Evolutionary conservation across 53 echinoderm and acorn worm species (phyloP).

Genomic region (Henricia sp.): DNA sequence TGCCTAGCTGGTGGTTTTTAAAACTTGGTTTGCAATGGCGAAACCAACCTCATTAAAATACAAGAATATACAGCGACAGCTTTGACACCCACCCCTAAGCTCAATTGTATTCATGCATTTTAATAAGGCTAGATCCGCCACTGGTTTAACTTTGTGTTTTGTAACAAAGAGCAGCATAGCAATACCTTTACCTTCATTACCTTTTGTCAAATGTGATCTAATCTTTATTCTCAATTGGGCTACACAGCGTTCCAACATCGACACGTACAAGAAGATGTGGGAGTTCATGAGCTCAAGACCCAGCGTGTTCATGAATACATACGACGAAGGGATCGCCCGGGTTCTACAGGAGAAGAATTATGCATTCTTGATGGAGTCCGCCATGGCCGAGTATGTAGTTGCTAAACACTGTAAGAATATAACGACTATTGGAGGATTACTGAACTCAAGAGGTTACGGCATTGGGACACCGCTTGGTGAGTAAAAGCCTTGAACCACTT

Average conservation of each 20-base stretch:
- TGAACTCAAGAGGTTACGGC: slow-evolving; percentile 96
- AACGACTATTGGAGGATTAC: slow-evolving; percentile 90
- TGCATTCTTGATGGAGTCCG: slow-evolving; percentile 97
- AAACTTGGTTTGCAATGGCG: too few species aligned
- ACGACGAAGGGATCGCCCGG: slow-evolving; percentile 79
- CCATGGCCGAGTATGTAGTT: slow-evolving; percentile 88
- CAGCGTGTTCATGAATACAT: slow-evolving; percentile 86
- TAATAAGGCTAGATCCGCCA: too few species aligned
- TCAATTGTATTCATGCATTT: too few species aligned
- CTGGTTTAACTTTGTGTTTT: too few species aligned
- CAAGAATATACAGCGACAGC: too few species aligned
- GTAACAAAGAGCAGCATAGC: too few species aligned
- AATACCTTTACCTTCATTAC: too few species aligned
- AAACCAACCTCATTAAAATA: too few species aligned
- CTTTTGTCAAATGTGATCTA: too few species aligned
- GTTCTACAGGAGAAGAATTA: slow-evolving; percentile 86
- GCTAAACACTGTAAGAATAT: slow-evolving; percentile 87
- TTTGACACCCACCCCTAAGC: too few species aligned
- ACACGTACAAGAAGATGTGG: slow-evolving; percentile 92
- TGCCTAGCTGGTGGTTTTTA: too few species aligned
- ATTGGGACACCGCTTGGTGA: slow-evolving; percentile 93
- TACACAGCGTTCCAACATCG: slow-evolving; percentile 92
- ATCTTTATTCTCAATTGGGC: too few species aligned
- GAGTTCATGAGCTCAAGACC: slow-evolving; percentile 81
- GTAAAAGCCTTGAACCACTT: not conserved